These are phyloP conservation scores for Cantharis nigra DNA, from an alignment of 2,888 invertebrate genomes.

Conservation along the genomic window DNA sequence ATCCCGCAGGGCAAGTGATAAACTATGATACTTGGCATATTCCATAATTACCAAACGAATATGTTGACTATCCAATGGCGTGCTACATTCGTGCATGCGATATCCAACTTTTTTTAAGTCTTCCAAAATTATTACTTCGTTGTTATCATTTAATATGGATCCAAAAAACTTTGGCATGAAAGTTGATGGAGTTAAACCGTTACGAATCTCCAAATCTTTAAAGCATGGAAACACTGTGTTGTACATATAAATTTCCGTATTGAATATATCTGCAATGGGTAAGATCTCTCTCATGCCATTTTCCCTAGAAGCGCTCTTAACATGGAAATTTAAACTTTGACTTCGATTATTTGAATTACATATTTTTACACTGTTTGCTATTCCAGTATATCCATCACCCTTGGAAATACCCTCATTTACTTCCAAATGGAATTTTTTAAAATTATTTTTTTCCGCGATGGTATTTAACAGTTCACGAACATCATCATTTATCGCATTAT, in stretches of 20 bases:
- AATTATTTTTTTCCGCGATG: slow-evolving; percentile 5
- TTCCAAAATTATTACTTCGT: background rate
- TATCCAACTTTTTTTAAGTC: background rate
- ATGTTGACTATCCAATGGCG: background rate
- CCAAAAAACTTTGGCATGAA: no score
- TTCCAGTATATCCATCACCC: slow-evolving; percentile 24
- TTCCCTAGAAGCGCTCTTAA: slow-evolving; percentile 12
- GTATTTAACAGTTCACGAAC: background rate
- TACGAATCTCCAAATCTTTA: no score
- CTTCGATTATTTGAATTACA: background rate
- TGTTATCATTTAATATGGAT: no score
- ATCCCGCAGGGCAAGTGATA: slow-evolving; percentile 1
- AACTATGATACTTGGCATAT: background rate
- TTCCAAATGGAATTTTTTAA: slow-evolving; percentile 1
- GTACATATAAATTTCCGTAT: slow-evolving; percentile 34
- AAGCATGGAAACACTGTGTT: slow-evolving; percentile 8
- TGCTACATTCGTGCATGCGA: background rate
- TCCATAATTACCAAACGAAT: background rate
- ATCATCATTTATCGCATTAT: background rate
- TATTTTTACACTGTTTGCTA: slow-evolving; percentile 2
- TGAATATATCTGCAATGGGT: slow-evolving; percentile 25
- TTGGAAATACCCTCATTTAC: slow-evolving; percentile 7
- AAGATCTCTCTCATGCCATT: slow-evolving; percentile 8
- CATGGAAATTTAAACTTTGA: background rate
- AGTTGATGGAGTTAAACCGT: no score